phyloP scores from a whole-genome alignment of 2,797 vertebrate species.

The Sciurus carolinensis region DNA sequence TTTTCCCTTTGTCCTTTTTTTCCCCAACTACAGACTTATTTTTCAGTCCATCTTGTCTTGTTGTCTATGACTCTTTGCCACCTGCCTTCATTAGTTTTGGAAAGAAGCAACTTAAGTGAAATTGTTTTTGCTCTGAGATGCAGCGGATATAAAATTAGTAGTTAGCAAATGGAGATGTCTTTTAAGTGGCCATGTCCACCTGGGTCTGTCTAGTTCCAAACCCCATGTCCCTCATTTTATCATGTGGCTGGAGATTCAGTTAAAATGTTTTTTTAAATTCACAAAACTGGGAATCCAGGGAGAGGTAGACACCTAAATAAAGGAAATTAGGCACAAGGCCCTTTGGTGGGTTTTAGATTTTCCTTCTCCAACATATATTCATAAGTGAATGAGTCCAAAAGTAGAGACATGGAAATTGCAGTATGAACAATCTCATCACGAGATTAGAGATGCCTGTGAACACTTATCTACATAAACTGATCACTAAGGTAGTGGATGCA shows the following conservation, averaged over 20 bases:
- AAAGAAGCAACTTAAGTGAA: constrained; percentile 48
- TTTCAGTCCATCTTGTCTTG: neutral
- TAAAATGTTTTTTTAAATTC: constrained; percentile 19
- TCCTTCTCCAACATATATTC: neutral
- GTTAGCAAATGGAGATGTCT: neutral
- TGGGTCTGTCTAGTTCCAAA: neutral
- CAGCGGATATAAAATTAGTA: neutral
- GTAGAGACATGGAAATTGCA: neutral
- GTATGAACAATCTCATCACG: neutral
- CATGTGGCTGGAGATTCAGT: neutral
- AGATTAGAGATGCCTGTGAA: neutral
- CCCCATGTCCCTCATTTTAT: neutral
- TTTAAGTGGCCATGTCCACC: neutral
- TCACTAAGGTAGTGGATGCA: neutral
- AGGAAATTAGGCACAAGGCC: neutral
- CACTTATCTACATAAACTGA: neutral
- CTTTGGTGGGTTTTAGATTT: neutral
- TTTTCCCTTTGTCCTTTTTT: constrained; percentile 8
- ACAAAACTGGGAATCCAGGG: neutral
- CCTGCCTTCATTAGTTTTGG: neutral
- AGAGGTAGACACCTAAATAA: neutral
- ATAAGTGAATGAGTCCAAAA: neutral
- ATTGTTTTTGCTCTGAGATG: neutral
- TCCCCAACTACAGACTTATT: neutral
- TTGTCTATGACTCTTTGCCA: neutral